Evolutionary conservation across 2,888 invertebrate genomes (phyloP).

Genomic region (Synergus laeviventris): DNA sequence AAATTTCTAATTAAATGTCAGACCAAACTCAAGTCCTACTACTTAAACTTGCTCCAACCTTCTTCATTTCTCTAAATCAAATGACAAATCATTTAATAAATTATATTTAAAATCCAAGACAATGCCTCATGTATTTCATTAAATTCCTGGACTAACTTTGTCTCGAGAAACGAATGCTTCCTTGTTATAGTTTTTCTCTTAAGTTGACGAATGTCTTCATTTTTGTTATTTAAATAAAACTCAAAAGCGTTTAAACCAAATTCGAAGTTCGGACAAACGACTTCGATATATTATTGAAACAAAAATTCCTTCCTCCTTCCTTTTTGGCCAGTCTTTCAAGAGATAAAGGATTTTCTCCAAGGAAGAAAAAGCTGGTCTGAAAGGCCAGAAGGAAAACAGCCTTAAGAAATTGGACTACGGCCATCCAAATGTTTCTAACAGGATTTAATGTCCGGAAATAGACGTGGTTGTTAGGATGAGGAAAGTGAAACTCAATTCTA

Average conservation of each 20-base stretch:
- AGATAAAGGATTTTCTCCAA: not conserved
- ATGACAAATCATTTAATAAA: no score
- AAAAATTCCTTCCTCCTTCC: not conserved
- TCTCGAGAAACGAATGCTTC: not conserved
- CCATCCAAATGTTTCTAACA: not conserved
- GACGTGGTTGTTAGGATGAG: not conserved
- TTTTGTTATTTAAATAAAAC: constrained; percentile 6
- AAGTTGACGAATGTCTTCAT: not conserved
- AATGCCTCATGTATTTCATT: not conserved
- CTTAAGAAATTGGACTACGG: not conserved
- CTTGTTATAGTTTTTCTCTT: not conserved
- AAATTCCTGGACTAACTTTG: not conserved
- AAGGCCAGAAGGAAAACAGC: not conserved
- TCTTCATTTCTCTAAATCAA: no score
- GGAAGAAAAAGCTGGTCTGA: not conserved
- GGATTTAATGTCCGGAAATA: not conserved
- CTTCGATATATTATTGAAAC: constrained; percentile 6
- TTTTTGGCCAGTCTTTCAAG: constrained; percentile 1
- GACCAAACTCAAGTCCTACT: no score
- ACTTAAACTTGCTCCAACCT: no score
- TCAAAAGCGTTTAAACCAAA: constrained; percentile 4
- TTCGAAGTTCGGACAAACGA: not conserved
- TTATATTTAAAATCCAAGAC: not conserved
- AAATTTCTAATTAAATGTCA: no score
- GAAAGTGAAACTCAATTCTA: not conserved